A percentile compares a stretch with the other conserved stretches of the same genome.
Evolutionary conservation across 2,888 invertebrate genomes (phyloP).

Genomic region (Drosophila emarginata): DNA sequence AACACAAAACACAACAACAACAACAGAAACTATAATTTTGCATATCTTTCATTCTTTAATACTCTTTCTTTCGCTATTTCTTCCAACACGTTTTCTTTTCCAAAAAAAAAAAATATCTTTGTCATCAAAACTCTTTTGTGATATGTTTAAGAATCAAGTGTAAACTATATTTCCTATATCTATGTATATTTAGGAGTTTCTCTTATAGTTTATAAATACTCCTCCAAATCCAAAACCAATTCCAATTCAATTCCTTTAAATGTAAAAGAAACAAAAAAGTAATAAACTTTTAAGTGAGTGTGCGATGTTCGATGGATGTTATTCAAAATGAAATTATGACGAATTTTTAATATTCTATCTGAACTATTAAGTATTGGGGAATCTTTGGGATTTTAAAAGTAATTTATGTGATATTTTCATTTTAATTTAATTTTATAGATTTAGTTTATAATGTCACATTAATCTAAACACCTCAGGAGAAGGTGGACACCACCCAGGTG

Average conservation of each 20-base stretch:
- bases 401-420: conserved; percentile 48
- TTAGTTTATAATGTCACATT: conserved; percentile 27
- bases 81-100: conserved; percentile 9
- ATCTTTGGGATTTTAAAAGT: conserved; percentile 65
- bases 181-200: conserved; percentile 50
- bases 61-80: conserved; percentile 18
- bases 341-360: conserved; percentile 9
- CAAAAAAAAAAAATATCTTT: background rate
- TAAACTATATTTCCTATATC: conserved; percentile 58
- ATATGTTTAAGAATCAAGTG: conserved; percentile 66
- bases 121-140: conserved; percentile 76
- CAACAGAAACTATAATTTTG: conserved; percentile 33
- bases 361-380: conserved; percentile 24
- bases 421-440: too few species aligned
- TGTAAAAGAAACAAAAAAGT: conserved; percentile 44
- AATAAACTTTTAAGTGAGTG: conserved; percentile 68
- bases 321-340: conserved; percentile 42
- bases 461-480: conserved; percentile 59
- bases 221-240: conserved; percentile 42
- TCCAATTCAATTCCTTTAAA: conserved; percentile 41
- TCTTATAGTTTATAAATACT: conserved; percentile 53
- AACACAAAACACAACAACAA: conserved; percentile 2
- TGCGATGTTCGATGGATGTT: conserved; percentile 59
- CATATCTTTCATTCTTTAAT: conserved; percentile 45
- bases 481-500: conserved; percentile 12